A percentile compares a stretch with the other conserved stretches of the same genome.
Evolutionary conservation across 1,140 invertebrate species (phyloP).

Genomic region (Aphelenchoides fujianensis): DNA sequence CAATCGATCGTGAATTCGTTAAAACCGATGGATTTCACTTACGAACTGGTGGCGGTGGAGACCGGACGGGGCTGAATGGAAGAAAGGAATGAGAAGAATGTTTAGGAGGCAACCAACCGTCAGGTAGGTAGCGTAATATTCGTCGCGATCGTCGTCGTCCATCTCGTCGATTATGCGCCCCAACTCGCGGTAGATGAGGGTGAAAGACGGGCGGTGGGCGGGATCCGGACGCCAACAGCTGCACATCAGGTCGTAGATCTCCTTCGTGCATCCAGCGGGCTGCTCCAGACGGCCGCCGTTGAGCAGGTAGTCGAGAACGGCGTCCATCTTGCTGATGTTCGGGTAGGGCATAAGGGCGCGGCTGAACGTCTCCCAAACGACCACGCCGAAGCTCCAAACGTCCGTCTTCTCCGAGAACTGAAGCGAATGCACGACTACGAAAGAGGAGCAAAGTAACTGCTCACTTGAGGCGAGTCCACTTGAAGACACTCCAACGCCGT

Average conservation of each 20-base stretch:
- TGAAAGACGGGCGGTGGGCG: constrained; percentile 8
- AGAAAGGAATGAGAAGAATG: not conserved
- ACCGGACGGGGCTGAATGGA: not conserved
- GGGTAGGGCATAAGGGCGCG: constrained; percentile 30
- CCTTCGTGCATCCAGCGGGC: not conserved
- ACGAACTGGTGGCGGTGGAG: too few relatives aligned
- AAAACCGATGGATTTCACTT: too few relatives aligned
- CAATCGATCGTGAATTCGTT: too few relatives aligned
- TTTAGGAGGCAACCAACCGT: too few relatives aligned
- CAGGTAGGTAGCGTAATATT: too few relatives aligned
- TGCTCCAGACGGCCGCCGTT: not conserved
- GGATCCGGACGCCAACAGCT: constrained; percentile 5
- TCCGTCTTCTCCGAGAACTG: constrained; percentile 45
- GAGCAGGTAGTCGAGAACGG: not conserved
- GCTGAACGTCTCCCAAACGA: constrained; percentile 42
- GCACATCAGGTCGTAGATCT: constrained; percentile 11
- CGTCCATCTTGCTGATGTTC: constrained; percentile 4
- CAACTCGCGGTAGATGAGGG: not conserved
- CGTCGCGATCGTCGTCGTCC: not conserved
- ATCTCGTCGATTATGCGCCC: not conserved
- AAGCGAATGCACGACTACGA: not conserved
- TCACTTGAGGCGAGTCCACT: not conserved
- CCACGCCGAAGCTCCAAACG: constrained; percentile 40
- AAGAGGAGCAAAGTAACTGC: not conserved
- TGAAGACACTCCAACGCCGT: constrained; percentile 42